Base-by-base conservation (phyloP, 2,113 vertebrate genomes). In the Mixornis gularis region DNA sequence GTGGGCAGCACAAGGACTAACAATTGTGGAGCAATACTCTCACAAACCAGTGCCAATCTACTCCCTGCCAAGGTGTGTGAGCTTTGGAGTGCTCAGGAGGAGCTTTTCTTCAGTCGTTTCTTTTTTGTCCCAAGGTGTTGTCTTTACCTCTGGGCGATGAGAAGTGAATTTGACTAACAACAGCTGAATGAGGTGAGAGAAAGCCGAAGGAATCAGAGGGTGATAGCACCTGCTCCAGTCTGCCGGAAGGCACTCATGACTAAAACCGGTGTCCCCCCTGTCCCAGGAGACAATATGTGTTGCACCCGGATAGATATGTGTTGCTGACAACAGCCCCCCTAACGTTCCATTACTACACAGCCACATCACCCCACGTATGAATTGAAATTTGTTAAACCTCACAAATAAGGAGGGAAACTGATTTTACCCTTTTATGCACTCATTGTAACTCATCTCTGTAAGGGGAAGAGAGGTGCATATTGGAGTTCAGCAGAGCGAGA, bases 171-270 rank as follows among this genome's bases (percentile, higher is more conserved):
- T 76, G 44, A 59, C n/a, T 87, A 63, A 66, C 8, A 79, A 41
- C 85, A 92, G 51, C 46, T 85, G 81, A 92, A 82, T 48, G 34
- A 77, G 70, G 74, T 76, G 73, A 92, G 60, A 94, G 88, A 85
- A 89, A 85, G 38, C 32, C 91, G 70, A 74, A 79, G 73, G 65
- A 92, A 70, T 91, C 29, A 52, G 38, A 76, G 72, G 36, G 41
- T 69, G 32, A 30, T 43, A 72, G 46, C 91, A 96, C 80, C 80
- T 79, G 80, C 36, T 89, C 69, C 89, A 59, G 24, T 12, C 74
- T 85, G 66, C 68, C 4, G 19, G 85, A 92, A 94, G 88, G 52
- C 40, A 51, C 90, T 43, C 63, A 10, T 91, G 78, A 87, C 71
- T 89, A 76, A 87, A 69, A 90, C 6, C 20, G 49, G 41, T 72